phyloP scores from a whole-genome alignment of 92 coral and sea anemone species.

The Montipora capitata region DNA sequence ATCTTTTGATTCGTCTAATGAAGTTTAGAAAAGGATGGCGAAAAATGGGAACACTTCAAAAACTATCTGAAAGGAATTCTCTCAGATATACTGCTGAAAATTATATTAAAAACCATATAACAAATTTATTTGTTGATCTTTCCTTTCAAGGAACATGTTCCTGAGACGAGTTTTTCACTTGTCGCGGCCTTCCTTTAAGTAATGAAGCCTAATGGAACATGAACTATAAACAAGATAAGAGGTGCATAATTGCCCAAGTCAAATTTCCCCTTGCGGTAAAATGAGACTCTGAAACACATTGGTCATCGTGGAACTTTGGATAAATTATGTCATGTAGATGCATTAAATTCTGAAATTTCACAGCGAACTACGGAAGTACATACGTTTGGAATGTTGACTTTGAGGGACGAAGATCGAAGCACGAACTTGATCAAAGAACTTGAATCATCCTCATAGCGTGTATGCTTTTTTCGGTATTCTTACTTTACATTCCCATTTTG shows the following conservation, averaged over 20 bases:
- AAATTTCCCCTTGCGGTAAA: neutral
- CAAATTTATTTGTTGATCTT: neutral
- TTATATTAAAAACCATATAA: no score
- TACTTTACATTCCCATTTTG: no score
- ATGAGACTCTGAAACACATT: neutral
- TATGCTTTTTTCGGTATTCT: no score
- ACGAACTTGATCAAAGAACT: no score
- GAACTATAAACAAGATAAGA: slow-evolving; percentile 59
- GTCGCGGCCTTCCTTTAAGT: slow-evolving; percentile 42
- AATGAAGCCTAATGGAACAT: slow-evolving; percentile 48
- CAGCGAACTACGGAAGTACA: no score
- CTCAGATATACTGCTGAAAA: neutral
- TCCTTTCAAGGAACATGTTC: neutral
- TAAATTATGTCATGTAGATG: no score
- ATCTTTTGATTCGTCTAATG: no score
- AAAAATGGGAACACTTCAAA: neutral
- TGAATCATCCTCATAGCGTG: no score
- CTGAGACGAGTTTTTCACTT: neutral
- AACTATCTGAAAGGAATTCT: neutral
- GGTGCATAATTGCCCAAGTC: neutral
- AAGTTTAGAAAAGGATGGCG: no score
- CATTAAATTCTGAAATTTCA: no score
- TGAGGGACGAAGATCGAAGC: no score
- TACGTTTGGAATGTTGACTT: no score
- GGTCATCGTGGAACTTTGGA: neutral